phyloP scores from a whole-genome alignment of 2,113 vertebrate species.

The Emydocephalus ijimae region DNA sequence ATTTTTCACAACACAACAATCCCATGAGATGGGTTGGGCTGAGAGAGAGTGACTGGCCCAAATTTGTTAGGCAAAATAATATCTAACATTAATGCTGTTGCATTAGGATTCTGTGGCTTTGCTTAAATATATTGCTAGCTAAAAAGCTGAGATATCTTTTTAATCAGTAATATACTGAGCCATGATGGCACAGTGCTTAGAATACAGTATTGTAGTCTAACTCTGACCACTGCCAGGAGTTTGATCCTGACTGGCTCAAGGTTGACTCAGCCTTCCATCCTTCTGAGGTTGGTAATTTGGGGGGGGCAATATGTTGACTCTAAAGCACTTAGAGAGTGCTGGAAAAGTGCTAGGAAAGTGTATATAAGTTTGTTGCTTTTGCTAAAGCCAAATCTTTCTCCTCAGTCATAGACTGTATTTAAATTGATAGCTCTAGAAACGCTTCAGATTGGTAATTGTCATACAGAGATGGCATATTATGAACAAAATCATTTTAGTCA shows the following conservation, averaged over 20 bases:
- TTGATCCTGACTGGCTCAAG: background rate
- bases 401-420: background rate
- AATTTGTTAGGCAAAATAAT: background rate
- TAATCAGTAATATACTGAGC: background rate
- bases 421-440: constrained; percentile 14
- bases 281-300: background rate
- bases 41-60: background rate
- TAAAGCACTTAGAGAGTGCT: background rate
- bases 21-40: background rate
- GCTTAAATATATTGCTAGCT: background rate
- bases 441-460: constrained; percentile 36
- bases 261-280: background rate
- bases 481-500: constrained; percentile 45
- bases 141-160: background rate
- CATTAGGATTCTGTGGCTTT: background rate
- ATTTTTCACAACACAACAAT: background rate
- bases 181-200: background rate
- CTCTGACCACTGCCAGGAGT: background rate
- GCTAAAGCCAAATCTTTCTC: background rate
- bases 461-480: constrained; percentile 35
- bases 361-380: background rate
- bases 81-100: no score
- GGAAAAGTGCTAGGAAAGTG: background rate
- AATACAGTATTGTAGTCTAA: background rate
- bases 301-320: background rate